Percentiles rank a stretch among this genome's conserved stretches.
phyloP scores from a whole-genome alignment of 1,140 invertebrate species.

The Heliconius nattereri region DNA sequence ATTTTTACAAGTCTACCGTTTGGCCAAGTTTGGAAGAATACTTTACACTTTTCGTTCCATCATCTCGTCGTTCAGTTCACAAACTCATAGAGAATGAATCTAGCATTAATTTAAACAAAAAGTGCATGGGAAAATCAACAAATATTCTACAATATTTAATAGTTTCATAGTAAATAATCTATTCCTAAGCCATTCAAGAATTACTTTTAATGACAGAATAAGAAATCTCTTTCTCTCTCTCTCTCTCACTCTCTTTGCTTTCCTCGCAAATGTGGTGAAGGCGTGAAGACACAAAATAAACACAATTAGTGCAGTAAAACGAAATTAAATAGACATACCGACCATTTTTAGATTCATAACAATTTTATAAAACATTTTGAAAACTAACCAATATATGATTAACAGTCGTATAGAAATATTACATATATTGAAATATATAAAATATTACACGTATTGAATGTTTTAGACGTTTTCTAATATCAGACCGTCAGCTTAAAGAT shows the following conservation, averaged over 20 bases:
- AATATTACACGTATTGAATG: neutral
- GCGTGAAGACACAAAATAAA: neutral
- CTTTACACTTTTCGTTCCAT: constrained; percentile 49
- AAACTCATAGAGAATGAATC: neutral
- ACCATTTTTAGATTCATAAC: neutral
- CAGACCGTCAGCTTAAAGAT: neutral
- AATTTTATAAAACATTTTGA: neutral
- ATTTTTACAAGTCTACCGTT: constrained; percentile 72
- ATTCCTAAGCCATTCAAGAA: neutral
- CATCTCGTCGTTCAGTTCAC: constrained; percentile 20
- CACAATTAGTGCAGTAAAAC: neutral
- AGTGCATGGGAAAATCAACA: neutral
- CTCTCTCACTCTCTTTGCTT: neutral
- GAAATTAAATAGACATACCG: too few species aligned
- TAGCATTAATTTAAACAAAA: neutral
- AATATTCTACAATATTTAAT: neutral
- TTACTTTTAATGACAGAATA: neutral
- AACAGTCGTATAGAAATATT: neutral
- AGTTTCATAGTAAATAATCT: neutral
- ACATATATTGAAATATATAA: too few species aligned
- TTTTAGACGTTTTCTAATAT: neutral
- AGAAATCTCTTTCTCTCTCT: neutral
- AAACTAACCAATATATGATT: neutral
- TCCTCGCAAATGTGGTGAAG: neutral
- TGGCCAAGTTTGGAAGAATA: constrained; percentile 76